Base-by-base conservation (phyloP, 2,888 invertebrate species). In the Lissocephala sabroskyi region DNA sequence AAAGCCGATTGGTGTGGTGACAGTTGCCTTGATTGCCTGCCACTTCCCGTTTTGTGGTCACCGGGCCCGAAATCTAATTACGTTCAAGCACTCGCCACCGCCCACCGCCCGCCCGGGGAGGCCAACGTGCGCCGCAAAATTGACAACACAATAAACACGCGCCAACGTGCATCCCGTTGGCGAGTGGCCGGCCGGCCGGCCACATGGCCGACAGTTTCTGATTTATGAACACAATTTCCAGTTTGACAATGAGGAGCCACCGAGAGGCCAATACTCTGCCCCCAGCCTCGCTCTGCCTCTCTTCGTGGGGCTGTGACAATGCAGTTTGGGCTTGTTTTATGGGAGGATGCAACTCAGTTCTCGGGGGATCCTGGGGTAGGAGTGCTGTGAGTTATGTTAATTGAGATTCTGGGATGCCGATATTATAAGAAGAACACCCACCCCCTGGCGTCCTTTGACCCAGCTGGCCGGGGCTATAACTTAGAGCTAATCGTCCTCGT, bases 211-310 rank as follows among this genome's bases (percentile, higher is more conserved):
- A 66, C 73, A 68, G 62, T 65, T 70, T 68, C 67, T 71, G 71
- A 71, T 71, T 71, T 71, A 71, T 71, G 73, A 73, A 71, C 73
- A 73, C 68, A 70, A 71, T 73, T 71, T 71, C 70, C 71, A 70
- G 57, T 61, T 62, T 71, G 71, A 73, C 71, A 71, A 67, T 73
- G 62, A 64, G 23, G 23, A 23, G 23, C 3, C 4, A 7, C 23
- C 23, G 23, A 23, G 23, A 7, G 23, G 7, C 23, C 23, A 23
- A 23, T 23, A 23, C 7, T 23, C 23, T 23, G 23, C 3, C 4
- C 23, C 7, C 23, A 23, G 23, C 3, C 23, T 23, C 32, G 1
- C 33, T 10, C 10, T 35, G 10, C 16, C 13, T 35, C 16, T 35
- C 10, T 16, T 13, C 35, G 9, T 41, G 6, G 26, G 28, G 11